Evolutionary conservation across 2,113 vertebrate species (phyloP).

Genomic region (Gymnogyps californianus): DNA sequence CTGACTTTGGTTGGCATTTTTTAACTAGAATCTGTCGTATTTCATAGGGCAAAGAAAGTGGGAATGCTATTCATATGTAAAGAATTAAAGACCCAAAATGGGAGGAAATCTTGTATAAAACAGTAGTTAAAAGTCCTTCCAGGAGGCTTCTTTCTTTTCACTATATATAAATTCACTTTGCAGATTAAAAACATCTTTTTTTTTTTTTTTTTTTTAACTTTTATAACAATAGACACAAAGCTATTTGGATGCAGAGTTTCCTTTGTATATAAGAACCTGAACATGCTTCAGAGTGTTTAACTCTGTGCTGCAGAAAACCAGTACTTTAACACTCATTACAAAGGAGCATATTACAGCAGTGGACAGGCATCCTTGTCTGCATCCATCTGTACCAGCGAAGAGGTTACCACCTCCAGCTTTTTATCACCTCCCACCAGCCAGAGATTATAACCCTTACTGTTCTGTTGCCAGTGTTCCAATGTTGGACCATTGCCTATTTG

Average conservation of each 20-base stretch:
- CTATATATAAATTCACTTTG: neutral
- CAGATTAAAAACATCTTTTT: neutral
- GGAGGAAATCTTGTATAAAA: neutral
- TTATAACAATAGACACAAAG: neutral
- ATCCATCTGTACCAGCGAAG: neutral
- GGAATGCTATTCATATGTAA: neutral
- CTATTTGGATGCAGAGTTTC: neutral
- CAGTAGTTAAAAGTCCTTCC: neutral
- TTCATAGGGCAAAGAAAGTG: neutral
- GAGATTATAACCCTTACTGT: neutral
- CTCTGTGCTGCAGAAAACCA: neutral
- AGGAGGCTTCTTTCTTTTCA: neutral
- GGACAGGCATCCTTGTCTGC: neutral
- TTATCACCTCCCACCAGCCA: neutral
- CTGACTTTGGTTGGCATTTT: slow-evolving; percentile 1
- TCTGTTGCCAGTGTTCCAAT: neutral
- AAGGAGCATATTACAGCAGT: neutral
- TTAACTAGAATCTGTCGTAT: slow-evolving; percentile 5
- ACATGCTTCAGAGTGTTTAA: neutral
- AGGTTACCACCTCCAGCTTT: slow-evolving; percentile 15
- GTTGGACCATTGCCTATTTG: neutral
- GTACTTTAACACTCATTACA: neutral
- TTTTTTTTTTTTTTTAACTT: neutral
- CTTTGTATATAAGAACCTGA: neutral
- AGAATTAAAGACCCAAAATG: neutral